Evolutionary conservation across 2,888 invertebrate genomes (phyloP).

Genomic region (Empis stercorea): DNA sequence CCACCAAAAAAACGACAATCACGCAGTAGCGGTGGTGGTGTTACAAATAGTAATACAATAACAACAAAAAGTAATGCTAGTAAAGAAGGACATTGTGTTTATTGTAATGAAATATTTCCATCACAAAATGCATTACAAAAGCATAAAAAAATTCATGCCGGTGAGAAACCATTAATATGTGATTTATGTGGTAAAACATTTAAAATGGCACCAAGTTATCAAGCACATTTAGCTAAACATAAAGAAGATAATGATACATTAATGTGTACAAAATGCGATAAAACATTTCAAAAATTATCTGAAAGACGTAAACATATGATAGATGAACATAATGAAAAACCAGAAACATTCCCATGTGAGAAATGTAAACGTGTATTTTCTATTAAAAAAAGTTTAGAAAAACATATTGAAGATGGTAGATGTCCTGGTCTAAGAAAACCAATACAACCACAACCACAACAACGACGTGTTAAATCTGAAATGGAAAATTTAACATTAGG

Average conservation of each 20-base stretch:
- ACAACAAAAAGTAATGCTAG: slow-evolving; percentile 2
- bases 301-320: slow-evolving; percentile 30
- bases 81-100: slow-evolving; percentile 27
- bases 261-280: slow-evolving; percentile 22
- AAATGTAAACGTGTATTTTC: slow-evolving; percentile 32
- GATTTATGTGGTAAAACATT: slow-evolving; percentile 35
- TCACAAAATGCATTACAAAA: slow-evolving; percentile 39
- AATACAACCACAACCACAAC: slow-evolving; percentile 3
- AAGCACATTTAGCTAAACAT: slow-evolving; percentile 36
- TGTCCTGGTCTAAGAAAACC: slow-evolving; percentile 14
- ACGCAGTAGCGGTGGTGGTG: not conserved
- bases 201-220: slow-evolving; percentile 34
- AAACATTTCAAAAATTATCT: slow-evolving; percentile 24
- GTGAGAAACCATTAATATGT: slow-evolving; percentile 30
- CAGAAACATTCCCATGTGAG: slow-evolving; percentile 26
- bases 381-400: slow-evolving; percentile 24
- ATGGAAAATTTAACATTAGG: slow-evolving; percentile 23
- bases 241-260: slow-evolving; percentile 20
- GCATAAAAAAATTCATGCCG: slow-evolving; percentile 38
- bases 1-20: slow-evolving; percentile 12
- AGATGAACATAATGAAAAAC: slow-evolving; percentile 24
- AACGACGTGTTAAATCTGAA: slow-evolving; percentile 12
- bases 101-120: slow-evolving; percentile 39
- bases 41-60: slow-evolving; percentile 12
- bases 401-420: slow-evolving; percentile 21